Evolutionary conservation across 2,113 vertebrate species (phyloP), one percentile per base, ranked within the genome.

Genomic region (Pogona vitticeps): DNA sequence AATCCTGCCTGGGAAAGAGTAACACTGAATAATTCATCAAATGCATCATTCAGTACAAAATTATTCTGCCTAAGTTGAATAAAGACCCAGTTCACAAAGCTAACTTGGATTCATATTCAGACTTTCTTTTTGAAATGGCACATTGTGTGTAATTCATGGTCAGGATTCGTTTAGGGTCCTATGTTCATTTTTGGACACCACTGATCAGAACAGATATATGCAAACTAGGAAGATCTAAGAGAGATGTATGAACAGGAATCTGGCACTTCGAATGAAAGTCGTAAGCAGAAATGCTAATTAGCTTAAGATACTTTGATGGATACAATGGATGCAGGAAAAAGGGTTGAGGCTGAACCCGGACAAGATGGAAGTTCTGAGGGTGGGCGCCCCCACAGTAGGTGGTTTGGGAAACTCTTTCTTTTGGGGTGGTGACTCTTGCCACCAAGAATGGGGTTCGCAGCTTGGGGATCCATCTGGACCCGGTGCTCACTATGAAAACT

Each of bases 11-110:
- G 33, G 83, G 28, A 84, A 84, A 65, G n/a, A 46, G 83, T 63
- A 84, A 84, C 40, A 26, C 82, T 84, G 83, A 84, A 84, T 84
- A 76, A 76, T 84, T 84, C 38, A 84, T 76, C 58, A 38, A 84
- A 7, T 76, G 56, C 56, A 61, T 42, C 28, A 84, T 76, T 76
- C 56, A 84, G 58, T 76, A 63, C 58, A 84, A 84, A 52, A 76
- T 76, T 76, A 76, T 28, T 84, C 81, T 72, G 56, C 46, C 38
- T 76, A 17, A 31, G 46, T 52, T 52, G 46, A 31, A 23, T 61
- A 31, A 70, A 84, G 17, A 18, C 72, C 28, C 26, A 8, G 82
- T 59, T 72, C 59, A 6, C 52, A 38, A 73, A 73, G 81, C 36
- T 59, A 72, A 67, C 2, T 40, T 40, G 38, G n/a, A 83, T 58